Conservation (phyloP, 2,888 invertebrate genomes). For the Rhamphomyia laevipes region DNA sequence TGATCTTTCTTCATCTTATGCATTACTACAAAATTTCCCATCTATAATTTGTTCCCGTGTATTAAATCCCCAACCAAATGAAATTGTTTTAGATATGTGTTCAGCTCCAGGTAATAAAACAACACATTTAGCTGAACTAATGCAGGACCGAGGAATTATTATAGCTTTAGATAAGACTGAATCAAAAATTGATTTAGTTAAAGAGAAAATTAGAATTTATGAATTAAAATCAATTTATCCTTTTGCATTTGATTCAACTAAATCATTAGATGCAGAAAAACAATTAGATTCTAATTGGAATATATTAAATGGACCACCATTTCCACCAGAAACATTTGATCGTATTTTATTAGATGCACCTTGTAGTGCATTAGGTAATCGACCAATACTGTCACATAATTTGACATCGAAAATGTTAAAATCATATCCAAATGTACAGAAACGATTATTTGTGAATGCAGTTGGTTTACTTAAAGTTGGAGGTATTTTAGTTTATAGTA, state of each 20-base stretch:
- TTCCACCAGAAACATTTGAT: slow-evolving; percentile 54
- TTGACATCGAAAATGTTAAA: slow-evolving; percentile 52
- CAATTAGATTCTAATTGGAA: neutral
- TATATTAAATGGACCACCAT: slow-evolving; percentile 47
- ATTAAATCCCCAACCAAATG: slow-evolving; percentile 57
- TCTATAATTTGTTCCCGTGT: slow-evolving; percentile 69
- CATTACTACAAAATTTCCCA: slow-evolving; percentile 74
- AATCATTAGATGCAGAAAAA: slow-evolving; percentile 32
- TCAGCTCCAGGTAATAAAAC: slow-evolving; percentile 95
- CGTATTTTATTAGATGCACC: slow-evolving; percentile 76
- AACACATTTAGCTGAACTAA: slow-evolving; percentile 72
- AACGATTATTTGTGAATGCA: slow-evolving; percentile 56
- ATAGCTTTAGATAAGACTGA: slow-evolving; percentile 67
- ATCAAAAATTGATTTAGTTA: slow-evolving; percentile 49
- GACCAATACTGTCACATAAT: slow-evolving; percentile 57
- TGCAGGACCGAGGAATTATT: slow-evolving; percentile 57
- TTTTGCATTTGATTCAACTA: slow-evolving; percentile 61
- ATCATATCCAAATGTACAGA: slow-evolving; percentile 66
- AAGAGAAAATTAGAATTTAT: slow-evolving; percentile 44
- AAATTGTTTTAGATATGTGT: slow-evolving; percentile 79
- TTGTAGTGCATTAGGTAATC: slow-evolving; percentile 77
- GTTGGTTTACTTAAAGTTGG: slow-evolving; percentile 57
- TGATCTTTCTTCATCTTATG: slow-evolving; percentile 44
- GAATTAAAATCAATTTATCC: slow-evolving; percentile 46
- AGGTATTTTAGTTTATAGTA: slow-evolving; percentile 73